These are phyloP conservation scores for Nephrotoma guestfalica DNA, from an alignment of 2,888 invertebrate species.

Conservation along the genomic window DNA sequence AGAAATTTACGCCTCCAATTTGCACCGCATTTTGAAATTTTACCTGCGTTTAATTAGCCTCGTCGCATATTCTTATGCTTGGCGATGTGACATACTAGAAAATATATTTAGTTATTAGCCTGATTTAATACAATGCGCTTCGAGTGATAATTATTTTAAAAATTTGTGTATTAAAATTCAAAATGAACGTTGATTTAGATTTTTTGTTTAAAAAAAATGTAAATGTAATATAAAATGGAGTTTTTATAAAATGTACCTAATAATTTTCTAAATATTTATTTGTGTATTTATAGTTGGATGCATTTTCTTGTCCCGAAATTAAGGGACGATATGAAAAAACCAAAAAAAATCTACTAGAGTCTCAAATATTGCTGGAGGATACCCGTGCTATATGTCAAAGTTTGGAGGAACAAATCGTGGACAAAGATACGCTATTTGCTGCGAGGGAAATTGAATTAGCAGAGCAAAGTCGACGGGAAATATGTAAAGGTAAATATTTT, in stretches of 20 bases:
- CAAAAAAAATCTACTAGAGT: constrained; percentile 21
- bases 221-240: not conserved
- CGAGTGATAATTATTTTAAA: not conserved
- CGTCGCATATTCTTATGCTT: not conserved
- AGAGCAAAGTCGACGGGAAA: constrained; percentile 24
- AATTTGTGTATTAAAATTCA: not conserved
- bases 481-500: constrained; percentile 24
- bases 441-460: constrained; percentile 25
- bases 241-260: not conserved
- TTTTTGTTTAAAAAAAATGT: not conserved
- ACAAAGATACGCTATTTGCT: constrained; percentile 24
- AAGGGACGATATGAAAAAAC: constrained; percentile 20
- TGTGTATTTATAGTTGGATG: constrained; percentile 25
- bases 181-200: not conserved
- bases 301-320: constrained; percentile 23
- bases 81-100: not conserved
- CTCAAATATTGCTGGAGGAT: constrained; percentile 22
- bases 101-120: not conserved
- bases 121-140: not conserved
- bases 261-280: not conserved
- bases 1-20: not conserved
- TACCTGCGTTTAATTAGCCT: not conserved
- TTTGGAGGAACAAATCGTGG: constrained; percentile 24
- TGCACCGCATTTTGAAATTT: not conserved
- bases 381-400: constrained; percentile 22